These are phyloP conservation scores for Morelia viridis DNA, from an alignment of 2,797 vertebrate species.

Conservation along the genomic window DNA sequence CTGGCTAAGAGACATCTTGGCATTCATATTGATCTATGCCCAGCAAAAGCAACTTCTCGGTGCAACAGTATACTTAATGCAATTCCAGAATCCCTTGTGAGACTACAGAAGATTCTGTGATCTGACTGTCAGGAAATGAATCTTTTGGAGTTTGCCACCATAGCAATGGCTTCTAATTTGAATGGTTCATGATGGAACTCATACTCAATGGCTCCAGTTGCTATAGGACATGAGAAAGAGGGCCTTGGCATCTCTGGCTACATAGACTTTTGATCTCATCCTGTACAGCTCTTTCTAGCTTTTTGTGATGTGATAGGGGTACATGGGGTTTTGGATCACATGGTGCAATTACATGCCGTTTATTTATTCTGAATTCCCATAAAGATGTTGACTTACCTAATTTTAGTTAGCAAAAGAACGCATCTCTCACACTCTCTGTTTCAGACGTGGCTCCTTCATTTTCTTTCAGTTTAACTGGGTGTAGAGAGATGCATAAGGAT, in stretches of 20 bases:
- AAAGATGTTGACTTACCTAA: not conserved
- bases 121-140: not conserved
- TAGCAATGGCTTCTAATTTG: not conserved
- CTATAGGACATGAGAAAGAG: not conserved
- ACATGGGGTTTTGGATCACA: not conserved
- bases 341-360: not conserved
- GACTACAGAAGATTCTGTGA: not conserved
- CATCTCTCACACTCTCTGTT: not conserved
- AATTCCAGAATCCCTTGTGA: not conserved
- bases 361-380: not conserved
- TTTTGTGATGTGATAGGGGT: not conserved
- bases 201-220: not conserved
- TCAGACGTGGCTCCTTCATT: not conserved
- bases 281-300: not conserved
- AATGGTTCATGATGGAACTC: not conserved
- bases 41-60: not conserved
- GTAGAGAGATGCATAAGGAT: too few species aligned
- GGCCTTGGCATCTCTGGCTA: not conserved
- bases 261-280: not conserved
- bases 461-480: not conserved
- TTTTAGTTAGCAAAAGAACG: not conserved
- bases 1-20: not conserved
- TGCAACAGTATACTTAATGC: not conserved
- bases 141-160: not conserved
- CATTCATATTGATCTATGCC: not conserved